Conservation (phyloP, 1,140 invertebrate species). For the Maconellicoccus hirsutus region DNA sequence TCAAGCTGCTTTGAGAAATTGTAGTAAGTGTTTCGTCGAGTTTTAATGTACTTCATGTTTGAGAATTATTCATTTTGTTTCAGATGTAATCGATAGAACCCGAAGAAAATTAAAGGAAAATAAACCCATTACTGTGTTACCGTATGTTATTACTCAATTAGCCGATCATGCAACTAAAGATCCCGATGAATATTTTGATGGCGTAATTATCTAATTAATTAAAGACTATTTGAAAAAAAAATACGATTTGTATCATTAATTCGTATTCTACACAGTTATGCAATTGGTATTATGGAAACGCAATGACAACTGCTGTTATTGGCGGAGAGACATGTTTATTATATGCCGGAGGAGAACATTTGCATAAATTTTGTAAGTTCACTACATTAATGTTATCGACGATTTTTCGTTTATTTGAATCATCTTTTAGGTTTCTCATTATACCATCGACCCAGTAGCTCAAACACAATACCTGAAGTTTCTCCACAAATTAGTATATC, state of each 20-base stretch:
- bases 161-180: neutral
- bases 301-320: neutral
- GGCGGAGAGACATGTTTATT: neutral
- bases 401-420: too few species aligned
- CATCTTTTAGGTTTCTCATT: neutral
- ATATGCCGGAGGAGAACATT: neutral
- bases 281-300: slow-evolving; percentile 2
- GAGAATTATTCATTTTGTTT: too few species aligned
- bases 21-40: neutral
- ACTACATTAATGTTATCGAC: too few species aligned
- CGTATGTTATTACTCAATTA: neutral
- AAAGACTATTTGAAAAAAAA: neutral
- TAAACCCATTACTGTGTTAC: neutral
- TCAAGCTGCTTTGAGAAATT: neutral
- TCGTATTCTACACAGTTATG: too few species aligned
- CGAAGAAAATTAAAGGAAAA: neutral
- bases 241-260: too few species aligned
- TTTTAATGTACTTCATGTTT: too few species aligned
- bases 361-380: neutral
- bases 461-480: neutral
- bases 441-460: neutral
- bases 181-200: slow-evolving; percentile 6
- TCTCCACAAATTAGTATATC: neutral
- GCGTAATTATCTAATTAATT: neutral
- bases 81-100: neutral